Evolutionary conservation across 2,888 invertebrate species (phyloP), one percentile per base, ranked within the genome.

Genomic region (Coleophora flavipennella): DNA sequence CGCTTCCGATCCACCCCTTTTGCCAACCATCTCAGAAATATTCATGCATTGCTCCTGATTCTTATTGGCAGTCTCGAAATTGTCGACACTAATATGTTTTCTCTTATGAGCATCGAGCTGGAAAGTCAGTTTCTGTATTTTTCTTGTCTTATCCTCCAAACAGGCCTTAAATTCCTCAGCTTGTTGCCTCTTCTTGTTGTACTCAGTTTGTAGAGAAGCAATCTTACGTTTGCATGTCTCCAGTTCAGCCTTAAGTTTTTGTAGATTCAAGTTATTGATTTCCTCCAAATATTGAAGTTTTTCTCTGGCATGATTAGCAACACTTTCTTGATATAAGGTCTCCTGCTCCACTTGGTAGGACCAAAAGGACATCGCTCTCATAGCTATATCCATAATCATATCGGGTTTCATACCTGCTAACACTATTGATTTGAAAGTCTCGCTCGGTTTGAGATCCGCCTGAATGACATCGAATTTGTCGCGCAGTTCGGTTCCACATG

Each of bases 331-430:
- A 46, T 84, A 85, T 41, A 79, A 53, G 2, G 85, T 83, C 49
- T 85, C 85, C 53, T 85, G 85, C 59, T 85, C 84, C 1, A 85
- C 69, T 67, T 85, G 85, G 51, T 85, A 85, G 1, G 85, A 80
- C 85, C 85, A 85, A 55, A 85, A 85, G 1, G 84, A 84, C 74
- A 86, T 85, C 9, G 86, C 86, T 44, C 86, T 66, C 79, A 83
- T 85, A 38, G 86, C 83, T 41, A 86, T 77, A 48, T 86, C 86
- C 85, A 86, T 84, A 37, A 86, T 80, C 39, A 73, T 72, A 42
- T 86, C 85, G 12, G 86, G 86, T 49, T 77, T 77, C 71, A 86
- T 74, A 38, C 86, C 86, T 31, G 84, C 85, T 49, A 85, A 59
- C 33, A 86, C 85, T 41, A 86, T 86, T 11, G 86, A 81, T 55